Conservation (phyloP, 2,797 vertebrate genomes). For the Scyliorhinus canicula region DNA sequence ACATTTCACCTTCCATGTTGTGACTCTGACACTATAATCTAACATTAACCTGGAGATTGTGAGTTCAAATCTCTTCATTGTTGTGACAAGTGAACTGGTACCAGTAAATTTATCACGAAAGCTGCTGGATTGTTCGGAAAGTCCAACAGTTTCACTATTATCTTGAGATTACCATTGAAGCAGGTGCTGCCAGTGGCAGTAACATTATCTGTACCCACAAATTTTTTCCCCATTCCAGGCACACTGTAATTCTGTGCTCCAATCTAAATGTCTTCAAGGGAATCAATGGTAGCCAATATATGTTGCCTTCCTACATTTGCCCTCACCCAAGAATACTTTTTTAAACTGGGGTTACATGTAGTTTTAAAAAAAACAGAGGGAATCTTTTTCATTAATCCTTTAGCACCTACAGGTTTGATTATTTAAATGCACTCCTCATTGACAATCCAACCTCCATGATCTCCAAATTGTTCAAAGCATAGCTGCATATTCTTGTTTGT, state of each 20-base stretch:
- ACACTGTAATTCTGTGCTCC: too few relatives aligned
- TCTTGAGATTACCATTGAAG: too few relatives aligned
- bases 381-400: background rate
- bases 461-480: background rate
- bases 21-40: background rate
- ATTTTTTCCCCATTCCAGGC: too few relatives aligned
- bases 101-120: background rate
- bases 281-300: background rate
- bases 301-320: background rate
- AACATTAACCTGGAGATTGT: background rate
- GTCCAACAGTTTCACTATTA: too few relatives aligned
- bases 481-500: background rate
- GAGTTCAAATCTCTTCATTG: background rate
- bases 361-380: background rate
- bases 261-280: background rate
- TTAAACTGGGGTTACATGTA: background rate
- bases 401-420: background rate
- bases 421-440: background rate
- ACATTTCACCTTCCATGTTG: background rate
- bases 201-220: too few relatives aligned
- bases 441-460: background rate
- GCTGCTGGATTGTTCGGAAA: background rate
- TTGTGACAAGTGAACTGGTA: background rate
- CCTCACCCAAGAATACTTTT: background rate
- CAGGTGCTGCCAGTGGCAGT: too few relatives aligned